Percentiles rank a stretch among this genome's conserved stretches.
Evolutionary conservation across 2,797 vertebrate species (phyloP).

Genomic region (Rhynchotus rufescens): DNA sequence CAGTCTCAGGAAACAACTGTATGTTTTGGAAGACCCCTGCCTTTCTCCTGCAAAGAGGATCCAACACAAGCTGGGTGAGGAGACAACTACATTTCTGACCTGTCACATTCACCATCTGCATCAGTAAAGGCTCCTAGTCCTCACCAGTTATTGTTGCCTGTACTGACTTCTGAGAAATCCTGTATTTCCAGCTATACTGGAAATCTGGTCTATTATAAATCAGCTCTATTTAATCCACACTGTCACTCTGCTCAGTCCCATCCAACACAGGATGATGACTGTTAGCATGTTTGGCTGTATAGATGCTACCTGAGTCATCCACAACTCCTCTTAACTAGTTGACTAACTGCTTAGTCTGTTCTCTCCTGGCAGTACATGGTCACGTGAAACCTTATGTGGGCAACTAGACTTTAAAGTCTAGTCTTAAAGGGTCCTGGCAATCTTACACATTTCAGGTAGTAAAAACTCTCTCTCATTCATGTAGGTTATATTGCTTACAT

Average conservation of each 20-base stretch:
- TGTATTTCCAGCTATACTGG: background rate
- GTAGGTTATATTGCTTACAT: background rate
- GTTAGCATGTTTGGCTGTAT: background rate
- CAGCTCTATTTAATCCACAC: background rate
- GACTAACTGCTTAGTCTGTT: background rate
- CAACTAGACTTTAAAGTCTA: rapidly evolving
- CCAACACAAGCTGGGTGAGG: background rate
- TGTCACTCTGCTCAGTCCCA: background rate
- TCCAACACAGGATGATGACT: background rate
- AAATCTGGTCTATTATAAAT: background rate
- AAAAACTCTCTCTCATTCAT: rapidly evolving
- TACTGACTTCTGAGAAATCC: background rate
- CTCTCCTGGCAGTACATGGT: background rate
- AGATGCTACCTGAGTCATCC: background rate
- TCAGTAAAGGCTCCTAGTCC: background rate
- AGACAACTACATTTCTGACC: background rate
- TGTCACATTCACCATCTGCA: background rate
- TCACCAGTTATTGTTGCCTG: background rate
- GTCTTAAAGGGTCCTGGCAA: background rate
- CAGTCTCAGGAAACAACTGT: background rate
- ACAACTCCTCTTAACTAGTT: background rate
- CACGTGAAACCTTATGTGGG: background rate
- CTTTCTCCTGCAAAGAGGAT: background rate
- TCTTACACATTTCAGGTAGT: background rate
- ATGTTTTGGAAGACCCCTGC: background rate